Evolutionary conservation across 2,888 invertebrate genomes (phyloP), one percentile per base, ranked within the genome.

Genomic region (Lymantria monacha): DNA sequence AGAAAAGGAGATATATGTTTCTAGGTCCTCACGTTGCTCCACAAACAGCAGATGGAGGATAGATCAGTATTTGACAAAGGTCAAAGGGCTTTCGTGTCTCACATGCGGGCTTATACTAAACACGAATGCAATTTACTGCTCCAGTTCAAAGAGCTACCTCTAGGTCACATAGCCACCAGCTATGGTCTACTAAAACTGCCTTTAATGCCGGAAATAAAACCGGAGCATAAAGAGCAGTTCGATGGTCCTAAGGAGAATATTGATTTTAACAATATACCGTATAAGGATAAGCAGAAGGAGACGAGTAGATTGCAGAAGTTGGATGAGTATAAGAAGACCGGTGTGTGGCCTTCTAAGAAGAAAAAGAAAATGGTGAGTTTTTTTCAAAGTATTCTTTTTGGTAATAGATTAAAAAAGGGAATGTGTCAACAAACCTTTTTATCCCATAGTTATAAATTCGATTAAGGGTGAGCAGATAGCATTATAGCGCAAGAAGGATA

Each of bases 111-210:
- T 0, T 99, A 99, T 83, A 94, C 95, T 10, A 99, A 99, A 81
- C 99, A 99, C 83, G 99, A 99, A 78, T 99, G 98, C 75, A 96
- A 94, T 70, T 92, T 99, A 40, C 94, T 99, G 46, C 93, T 99
- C 57, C 93, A 95, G 66, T 85, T 97, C 12, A 98, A 97, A 85
- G 97, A 99, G 77, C 87, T 99, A 15, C 95, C 98, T 65, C 87
- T 99, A 59, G 90, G 91, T 5, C 87, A 88, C 64, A 86, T 99
- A 62, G 99, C 97, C 0, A 95, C 94, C 49, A 95, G 96, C 46
- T 99, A 97, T 82, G 99, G 98, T 0, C 93, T 99, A 0, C 82
- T 99, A 0, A 95, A 96, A 70, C 90, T 99, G 70, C 99, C 99
- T 0, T 94, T 95, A 74, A 99, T 99, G 98, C 98, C 99, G 0